A percentile compares a stretch with the other conserved stretches of the same genome.
Conservation (phyloP, 2,888 invertebrate species). For the Allolobophora icterica region DNA sequence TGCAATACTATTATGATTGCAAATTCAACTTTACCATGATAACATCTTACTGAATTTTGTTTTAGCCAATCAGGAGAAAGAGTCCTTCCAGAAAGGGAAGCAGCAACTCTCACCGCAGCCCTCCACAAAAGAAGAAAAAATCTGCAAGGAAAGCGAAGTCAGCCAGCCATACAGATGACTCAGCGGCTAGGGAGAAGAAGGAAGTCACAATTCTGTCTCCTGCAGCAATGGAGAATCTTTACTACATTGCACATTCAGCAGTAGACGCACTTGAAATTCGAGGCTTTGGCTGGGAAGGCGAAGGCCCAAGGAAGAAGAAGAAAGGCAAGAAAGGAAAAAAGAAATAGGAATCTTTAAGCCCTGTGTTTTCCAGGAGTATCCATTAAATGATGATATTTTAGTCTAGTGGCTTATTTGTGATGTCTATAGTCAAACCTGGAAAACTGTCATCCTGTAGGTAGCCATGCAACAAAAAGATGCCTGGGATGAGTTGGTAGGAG, state of each 20-base stretch:
- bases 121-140: background rate
- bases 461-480: background rate
- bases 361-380: background rate
- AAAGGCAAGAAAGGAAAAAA: constrained; percentile 43
- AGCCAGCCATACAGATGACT: background rate
- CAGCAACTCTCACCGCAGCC: constrained; percentile 14
- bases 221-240: constrained; percentile 90
- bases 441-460: background rate
- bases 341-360: constrained; percentile 48
- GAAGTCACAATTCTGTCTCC: constrained; percentile 65
- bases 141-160: background rate
- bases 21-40: background rate
- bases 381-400: background rate
- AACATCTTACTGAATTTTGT: background rate
- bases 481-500: no score
- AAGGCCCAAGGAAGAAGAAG: constrained; percentile 71
- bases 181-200: background rate
- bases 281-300: constrained; percentile 88
- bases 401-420: background rate
- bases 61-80: background rate
- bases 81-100: background rate
- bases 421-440: background rate
- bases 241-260: constrained; percentile 89
- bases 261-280: constrained; percentile 84
- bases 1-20: no score